Conservation (phyloP, 1,140 invertebrate genomes). For the Drosophila mayri region DNA sequence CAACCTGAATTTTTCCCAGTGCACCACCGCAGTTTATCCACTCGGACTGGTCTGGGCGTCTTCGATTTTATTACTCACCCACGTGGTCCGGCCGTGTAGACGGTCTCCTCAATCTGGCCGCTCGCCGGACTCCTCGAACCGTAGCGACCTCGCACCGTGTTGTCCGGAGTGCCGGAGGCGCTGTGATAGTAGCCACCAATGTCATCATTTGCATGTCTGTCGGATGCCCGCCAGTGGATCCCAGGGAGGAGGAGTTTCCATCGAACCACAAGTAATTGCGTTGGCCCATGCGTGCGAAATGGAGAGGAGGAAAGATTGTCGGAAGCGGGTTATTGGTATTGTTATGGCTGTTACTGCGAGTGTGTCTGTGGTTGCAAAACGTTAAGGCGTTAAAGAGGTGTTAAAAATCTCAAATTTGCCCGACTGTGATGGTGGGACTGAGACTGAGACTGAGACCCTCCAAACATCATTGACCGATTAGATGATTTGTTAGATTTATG, state of each 20-base stretch:
- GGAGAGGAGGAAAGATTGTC: constrained; percentile 34
- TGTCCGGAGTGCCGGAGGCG: constrained; percentile 87
- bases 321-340: constrained; percentile 49
- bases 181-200: constrained; percentile 87
- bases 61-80: constrained; percentile 86
- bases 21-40: constrained; percentile 38
- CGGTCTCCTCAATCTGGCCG: constrained; percentile 88
- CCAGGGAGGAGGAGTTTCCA: constrained; percentile 10
- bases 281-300: constrained; percentile 54
- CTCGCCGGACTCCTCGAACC: constrained; percentile 88
- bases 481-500: constrained; percentile 64
- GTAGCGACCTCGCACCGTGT: constrained; percentile 88
- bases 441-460: background rate
- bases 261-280: constrained; percentile 65
- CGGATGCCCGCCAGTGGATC: constrained; percentile 77
- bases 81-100: constrained; percentile 90
- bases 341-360: background rate
- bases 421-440: constrained; percentile 29
- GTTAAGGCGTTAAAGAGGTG: constrained; percentile 67
- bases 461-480: constrained; percentile 45
- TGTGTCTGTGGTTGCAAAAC: constrained; percentile 59
- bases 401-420: constrained; percentile 49
- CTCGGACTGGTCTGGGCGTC: constrained; percentile 11
- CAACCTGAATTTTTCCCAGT: background rate
- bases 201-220: constrained; percentile 88